phyloP scores from a whole-genome alignment of 2,888 invertebrate genomes.

The Cantharis nigra region DNA sequence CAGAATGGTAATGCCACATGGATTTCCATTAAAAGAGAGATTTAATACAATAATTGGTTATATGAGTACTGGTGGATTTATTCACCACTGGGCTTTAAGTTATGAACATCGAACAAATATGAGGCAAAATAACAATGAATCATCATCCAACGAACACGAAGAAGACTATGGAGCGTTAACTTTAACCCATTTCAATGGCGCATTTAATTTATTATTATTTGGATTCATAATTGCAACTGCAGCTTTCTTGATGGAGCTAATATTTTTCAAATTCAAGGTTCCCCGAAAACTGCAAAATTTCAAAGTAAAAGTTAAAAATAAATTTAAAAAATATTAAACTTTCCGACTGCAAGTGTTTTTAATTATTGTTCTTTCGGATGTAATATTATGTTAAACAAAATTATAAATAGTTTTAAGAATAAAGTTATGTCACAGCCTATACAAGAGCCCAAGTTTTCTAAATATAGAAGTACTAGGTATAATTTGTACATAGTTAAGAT shows the following conservation, averaged over 20 bases:
- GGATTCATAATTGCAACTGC: conserved; percentile 25
- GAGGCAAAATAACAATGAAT: neutral
- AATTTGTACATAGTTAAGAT: neutral
- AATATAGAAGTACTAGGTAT: neutral
- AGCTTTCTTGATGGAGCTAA: conserved; percentile 22
- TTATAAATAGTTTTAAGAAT: neutral
- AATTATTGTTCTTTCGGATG: neutral
- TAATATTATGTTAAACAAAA: neutral
- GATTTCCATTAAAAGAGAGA: conserved; percentile 59
- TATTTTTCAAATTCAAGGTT: neutral
- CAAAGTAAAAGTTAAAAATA: neutral
- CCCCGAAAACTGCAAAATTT: neutral
- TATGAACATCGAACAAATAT: conserved; percentile 4
- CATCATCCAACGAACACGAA: neutral
- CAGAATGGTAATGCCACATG: conserved; percentile 60
- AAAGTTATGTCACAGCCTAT: neutral
- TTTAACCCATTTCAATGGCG: conserved; percentile 35
- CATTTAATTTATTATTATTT: conserved; percentile 31
- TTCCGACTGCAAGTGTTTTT: neutral
- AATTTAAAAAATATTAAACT: neutral
- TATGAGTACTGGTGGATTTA: conserved; percentile 59
- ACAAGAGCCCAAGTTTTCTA: neutral
- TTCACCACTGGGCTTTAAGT: conserved; percentile 51
- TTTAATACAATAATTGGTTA: conserved; percentile 57
- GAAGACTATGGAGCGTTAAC: conserved; percentile 28